phyloP scores from a whole-genome alignment of 37 sponge, comb jelly and placozoan genomes.

The Oscarella lobularis region DNA sequence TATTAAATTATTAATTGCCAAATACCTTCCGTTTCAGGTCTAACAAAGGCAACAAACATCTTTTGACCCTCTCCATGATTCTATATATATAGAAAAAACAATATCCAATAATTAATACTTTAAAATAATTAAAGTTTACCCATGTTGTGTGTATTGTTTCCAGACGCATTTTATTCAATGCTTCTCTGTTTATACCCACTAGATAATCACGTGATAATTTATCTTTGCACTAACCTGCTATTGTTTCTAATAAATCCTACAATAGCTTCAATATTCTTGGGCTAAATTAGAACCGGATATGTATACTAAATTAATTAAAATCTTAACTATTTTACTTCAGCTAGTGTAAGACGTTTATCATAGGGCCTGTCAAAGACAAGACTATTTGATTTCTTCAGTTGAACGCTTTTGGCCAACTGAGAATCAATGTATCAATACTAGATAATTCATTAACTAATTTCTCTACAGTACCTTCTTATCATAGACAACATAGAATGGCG shows the following conservation, averaged over 20 bases:
- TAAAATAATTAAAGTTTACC: too few relatives aligned
- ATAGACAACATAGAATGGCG: neutral
- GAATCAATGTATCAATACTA: too few relatives aligned
- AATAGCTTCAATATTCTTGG: neutral
- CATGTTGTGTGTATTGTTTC: neutral
- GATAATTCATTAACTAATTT: too few relatives aligned
- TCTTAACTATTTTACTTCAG: neutral
- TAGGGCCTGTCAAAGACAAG: neutral
- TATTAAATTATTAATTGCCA: too few relatives aligned
- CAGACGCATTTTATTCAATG: neutral
- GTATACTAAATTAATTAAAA: neutral
- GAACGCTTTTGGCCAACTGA: neutral
- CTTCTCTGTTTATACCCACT: too few relatives aligned
- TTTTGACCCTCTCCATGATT: neutral
- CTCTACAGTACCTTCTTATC: neutral
- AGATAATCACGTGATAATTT: neutral
- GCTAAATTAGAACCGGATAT: neutral
- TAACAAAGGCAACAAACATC: neutral
- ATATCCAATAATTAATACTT: too few relatives aligned
- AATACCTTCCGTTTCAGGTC: neutral
- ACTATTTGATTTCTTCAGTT: neutral
- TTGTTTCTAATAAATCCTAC: neutral
- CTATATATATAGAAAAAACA: too few relatives aligned
- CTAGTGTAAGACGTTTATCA: neutral
- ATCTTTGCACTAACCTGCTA: neutral